Conservation (phyloP, 2,797 vertebrate species). For the Tiaroga cobitis region DNA sequence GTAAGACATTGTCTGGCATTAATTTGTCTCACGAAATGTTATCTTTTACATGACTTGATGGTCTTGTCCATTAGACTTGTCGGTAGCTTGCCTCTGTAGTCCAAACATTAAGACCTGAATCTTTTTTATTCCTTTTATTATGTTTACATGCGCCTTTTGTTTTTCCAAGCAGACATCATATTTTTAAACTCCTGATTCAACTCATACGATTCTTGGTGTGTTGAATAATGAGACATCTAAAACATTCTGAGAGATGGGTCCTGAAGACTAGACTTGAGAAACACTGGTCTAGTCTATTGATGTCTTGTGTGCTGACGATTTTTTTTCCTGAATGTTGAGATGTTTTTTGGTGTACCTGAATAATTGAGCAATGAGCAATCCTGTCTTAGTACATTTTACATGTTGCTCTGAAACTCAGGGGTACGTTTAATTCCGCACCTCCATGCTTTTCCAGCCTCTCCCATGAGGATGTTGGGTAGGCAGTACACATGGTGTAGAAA, state of each 20-base stretch:
- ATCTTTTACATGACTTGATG: not conserved
- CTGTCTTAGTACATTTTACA: constrained; percentile 41
- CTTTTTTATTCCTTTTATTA: not conserved
- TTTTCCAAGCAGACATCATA: too few relatives aligned
- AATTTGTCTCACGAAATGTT: not conserved
- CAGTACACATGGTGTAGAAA: constrained; percentile 57
- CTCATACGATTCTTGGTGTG: not conserved
- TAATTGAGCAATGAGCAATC: constrained; percentile 46
- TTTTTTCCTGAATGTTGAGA: constrained; percentile 18
- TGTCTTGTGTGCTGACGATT: not conserved
- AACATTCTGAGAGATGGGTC: not conserved
- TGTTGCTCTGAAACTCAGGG: constrained; percentile 28
- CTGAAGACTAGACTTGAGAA: not conserved
- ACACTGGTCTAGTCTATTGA: not conserved
- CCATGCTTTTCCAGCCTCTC: constrained; percentile 57
- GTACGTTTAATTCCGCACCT: constrained; percentile 17
- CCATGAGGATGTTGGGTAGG: constrained; percentile 40
- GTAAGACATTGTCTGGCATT: not conserved
- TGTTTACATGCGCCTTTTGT: not conserved
- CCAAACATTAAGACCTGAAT: not conserved
- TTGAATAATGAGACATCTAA: not conserved
- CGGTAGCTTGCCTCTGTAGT: not conserved
- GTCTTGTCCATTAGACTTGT: not conserved
- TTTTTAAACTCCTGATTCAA: too few relatives aligned
- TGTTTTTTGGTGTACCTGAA: constrained; percentile 49